These are phyloP conservation scores for Tamias sibiricus DNA, from an alignment of 2,113 vertebrate species.

Conservation along the genomic window DNA sequence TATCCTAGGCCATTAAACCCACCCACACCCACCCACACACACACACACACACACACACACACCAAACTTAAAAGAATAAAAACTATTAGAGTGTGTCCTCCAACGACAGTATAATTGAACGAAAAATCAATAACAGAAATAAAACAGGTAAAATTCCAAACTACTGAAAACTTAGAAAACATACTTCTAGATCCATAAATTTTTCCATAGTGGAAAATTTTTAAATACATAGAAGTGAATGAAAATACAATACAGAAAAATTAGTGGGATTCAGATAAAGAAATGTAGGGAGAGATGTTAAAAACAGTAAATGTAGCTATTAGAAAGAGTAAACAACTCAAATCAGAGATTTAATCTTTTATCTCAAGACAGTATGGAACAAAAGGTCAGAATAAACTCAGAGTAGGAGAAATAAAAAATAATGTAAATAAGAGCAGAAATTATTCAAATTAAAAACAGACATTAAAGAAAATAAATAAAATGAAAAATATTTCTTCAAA, in stretches of 20 bases:
- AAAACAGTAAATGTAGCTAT: background rate
- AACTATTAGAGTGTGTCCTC: background rate
- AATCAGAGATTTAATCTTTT: background rate
- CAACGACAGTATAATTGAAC: background rate
- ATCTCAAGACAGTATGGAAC: background rate
- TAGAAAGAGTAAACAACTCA: background rate
- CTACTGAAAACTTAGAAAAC: background rate
- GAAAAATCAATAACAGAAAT: background rate
- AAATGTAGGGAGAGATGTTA: background rate
- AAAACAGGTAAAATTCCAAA: background rate
- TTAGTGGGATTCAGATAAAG: background rate
- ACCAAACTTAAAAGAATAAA: background rate
- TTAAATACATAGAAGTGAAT: background rate
- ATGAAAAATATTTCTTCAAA: background rate
- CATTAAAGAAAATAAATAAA: background rate
- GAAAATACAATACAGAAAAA: background rate
- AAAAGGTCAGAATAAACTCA: background rate
- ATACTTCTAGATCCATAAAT: background rate
- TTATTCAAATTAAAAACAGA: background rate
- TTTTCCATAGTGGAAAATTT: background rate
- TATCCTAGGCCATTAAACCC: background rate
- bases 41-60: background rate
- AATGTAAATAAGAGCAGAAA: conserved; percentile 6
- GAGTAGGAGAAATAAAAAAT: background rate
- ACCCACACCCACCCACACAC: background rate